Conservation (phyloP, 53 echinoderm and acorn worm genomes). For the Crossaster papposus region DNA sequence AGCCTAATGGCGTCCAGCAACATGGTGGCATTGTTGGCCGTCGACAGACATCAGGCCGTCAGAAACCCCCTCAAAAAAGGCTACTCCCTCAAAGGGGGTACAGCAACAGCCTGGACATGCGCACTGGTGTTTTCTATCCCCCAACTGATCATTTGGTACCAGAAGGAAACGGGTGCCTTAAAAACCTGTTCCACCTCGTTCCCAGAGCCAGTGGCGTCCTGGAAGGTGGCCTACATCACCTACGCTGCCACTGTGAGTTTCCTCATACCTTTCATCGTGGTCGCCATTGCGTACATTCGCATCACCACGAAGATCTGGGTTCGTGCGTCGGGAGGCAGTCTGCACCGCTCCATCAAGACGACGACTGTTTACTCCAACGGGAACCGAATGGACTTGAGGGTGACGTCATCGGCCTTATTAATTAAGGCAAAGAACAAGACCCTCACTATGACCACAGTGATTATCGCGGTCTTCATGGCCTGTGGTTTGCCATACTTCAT, state of each 20-base stretch:
- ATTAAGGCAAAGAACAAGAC: conserved; percentile 89
- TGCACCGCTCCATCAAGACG: conserved; percentile 61
- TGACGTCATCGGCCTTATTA: conserved; percentile 74
- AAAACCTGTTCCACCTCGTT: conserved; percentile 65
- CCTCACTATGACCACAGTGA: conserved; percentile 90
- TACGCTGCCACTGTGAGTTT: conserved; percentile 83
- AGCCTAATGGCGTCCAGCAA: conserved; percentile 88
- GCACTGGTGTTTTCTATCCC: conserved; percentile 71
- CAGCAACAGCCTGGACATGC: conserved; percentile 72
- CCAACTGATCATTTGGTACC: conserved; percentile 78
- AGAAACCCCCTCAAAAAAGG: conserved; percentile 84
- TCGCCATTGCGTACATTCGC: conserved; percentile 75
- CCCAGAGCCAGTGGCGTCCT: conserved; percentile 18
- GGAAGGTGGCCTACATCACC: conserved; percentile 71
- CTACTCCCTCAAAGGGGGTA: conserved; percentile 64
- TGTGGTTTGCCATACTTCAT: conserved; percentile 92
- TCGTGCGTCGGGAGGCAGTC: conserved; percentile 70
- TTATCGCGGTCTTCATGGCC: conserved; percentile 83
- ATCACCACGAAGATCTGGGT: conserved; percentile 80
- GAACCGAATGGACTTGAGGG: conserved; percentile 72
- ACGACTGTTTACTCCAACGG: conserved; percentile 69
- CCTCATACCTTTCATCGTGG: conserved; percentile 77
- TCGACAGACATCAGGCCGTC: conserved; percentile 95
- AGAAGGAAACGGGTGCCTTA: neutral
- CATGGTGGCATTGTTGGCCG: conserved; percentile 80